Evolutionary conservation across 2,888 invertebrate genomes (phyloP).

Genomic region (Drosophila mettleri): DNA sequence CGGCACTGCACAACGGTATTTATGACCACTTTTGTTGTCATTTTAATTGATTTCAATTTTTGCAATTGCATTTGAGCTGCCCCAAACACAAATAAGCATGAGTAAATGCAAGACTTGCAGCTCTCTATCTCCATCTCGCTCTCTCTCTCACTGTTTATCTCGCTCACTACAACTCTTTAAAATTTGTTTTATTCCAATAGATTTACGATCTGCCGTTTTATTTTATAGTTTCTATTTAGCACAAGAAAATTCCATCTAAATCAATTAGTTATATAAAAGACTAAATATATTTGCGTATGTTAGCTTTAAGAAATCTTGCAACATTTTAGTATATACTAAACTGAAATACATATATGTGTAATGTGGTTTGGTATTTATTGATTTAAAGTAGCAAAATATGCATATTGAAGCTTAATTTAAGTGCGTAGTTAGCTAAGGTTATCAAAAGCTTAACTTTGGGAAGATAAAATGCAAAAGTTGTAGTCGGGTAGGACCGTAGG

Average conservation of each 20-base stretch:
- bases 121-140: conserved; percentile 4
- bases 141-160: neutral
- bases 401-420: neutral
- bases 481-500: neutral
- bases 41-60: conserved; percentile 79
- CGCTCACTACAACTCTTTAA: neutral
- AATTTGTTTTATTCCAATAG: conserved; percentile 35
- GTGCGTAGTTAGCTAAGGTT: neutral
- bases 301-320: neutral
- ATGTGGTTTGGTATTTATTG: neutral
- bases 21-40: conserved; percentile 78
- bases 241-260: conserved; percentile 12
- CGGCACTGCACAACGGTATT: conserved; percentile 63
- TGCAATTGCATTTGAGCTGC: conserved; percentile 53
- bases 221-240: conserved; percentile 21
- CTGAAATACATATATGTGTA: neutral
- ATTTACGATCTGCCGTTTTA: conserved; percentile 43
- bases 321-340: neutral
- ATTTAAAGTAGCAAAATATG: neutral
- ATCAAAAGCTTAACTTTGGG: neutral
- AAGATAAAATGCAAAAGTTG: neutral
- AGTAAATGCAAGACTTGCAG: conserved; percentile 55
- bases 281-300: too few relatives aligned
- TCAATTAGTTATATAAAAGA: neutral
- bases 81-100: conserved; percentile 58